Percentiles rank a stretch among this genome's conserved stretches.
phyloP scores from a whole-genome alignment of 2,797 vertebrate genomes.

The Scomberomorus guttatus region DNA sequence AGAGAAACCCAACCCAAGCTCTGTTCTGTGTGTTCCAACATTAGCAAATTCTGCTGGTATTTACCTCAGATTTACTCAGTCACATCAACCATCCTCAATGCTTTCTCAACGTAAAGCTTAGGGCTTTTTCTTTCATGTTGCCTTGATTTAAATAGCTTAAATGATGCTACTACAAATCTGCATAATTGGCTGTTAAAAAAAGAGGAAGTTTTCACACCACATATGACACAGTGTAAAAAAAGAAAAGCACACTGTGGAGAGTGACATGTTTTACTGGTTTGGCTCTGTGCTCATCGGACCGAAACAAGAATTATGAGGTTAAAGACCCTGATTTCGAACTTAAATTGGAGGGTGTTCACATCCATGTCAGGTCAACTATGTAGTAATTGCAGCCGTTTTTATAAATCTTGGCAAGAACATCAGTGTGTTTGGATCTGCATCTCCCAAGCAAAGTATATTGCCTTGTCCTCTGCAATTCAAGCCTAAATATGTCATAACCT shows the following conservation, averaged over 20 bases:
- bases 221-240: background rate
- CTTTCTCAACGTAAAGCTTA: background rate
- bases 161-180: background rate
- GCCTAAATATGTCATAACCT: background rate
- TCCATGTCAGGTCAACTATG: background rate
- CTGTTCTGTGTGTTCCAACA: conserved; percentile 37
- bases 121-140: background rate
- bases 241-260: background rate
- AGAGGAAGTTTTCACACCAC: background rate
- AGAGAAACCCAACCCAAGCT: conserved; percentile 38
- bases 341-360: conserved; percentile 12
- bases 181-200: background rate
- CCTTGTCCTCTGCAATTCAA: no score
- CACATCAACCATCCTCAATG: background rate
- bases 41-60: conserved; percentile 29
- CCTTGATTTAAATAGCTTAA: background rate
- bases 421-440: conserved; percentile 7
- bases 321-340: background rate
- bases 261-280: background rate
- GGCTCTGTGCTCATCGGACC: background rate
- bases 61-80: background rate
- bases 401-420: conserved; percentile 36
- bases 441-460: background rate
- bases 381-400: background rate
- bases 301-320: background rate